A percentile compares a stretch with the other conserved stretches of the same genome.
Conservation (phyloP, 2,888 invertebrate genomes). For the Eupeodes latifasciatus region DNA sequence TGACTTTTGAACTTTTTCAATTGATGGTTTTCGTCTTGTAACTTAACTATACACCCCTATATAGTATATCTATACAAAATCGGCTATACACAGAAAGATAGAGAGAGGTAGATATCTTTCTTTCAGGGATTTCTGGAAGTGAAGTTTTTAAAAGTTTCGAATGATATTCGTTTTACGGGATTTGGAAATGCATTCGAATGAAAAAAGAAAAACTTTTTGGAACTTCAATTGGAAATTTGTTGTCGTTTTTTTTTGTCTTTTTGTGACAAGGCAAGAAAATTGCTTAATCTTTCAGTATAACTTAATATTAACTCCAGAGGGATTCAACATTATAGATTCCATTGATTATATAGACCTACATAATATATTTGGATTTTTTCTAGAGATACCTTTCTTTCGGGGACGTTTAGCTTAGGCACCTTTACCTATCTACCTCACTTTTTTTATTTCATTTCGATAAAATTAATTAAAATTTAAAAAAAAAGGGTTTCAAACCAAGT, state of each 20-base stretch:
- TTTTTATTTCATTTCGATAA: too few relatives aligned
- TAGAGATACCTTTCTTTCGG: too few relatives aligned
- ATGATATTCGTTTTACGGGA: constrained; percentile 70
- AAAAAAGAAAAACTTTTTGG: constrained; percentile 54
- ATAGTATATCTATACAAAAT: not conserved
- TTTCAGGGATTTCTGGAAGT: constrained; percentile 40
- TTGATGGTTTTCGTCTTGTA: constrained; percentile 60
- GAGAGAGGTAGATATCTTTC: constrained; percentile 11
- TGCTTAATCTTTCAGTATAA: constrained; percentile 47
- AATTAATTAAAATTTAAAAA: too few relatives aligned
- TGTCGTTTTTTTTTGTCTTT: constrained; percentile 28
- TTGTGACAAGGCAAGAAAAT: constrained; percentile 40
- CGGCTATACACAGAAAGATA: not conserved
- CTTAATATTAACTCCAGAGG: constrained; percentile 17
- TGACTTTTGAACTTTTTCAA: constrained; percentile 71
- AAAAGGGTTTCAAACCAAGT: too few relatives aligned
- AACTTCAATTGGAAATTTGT: constrained; percentile 64
- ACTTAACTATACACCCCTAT: not conserved
- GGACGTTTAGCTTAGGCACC: too few relatives aligned
- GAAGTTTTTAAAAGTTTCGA: constrained; percentile 64
- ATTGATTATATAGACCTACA: too few relatives aligned
- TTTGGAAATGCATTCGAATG: constrained; percentile 57
- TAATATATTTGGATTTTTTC: too few relatives aligned
- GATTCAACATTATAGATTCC: not conserved
- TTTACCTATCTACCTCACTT: too few relatives aligned